These are phyloP conservation scores for Cyclargus thomasi DNA, from an alignment of 1,140 invertebrate species.

Conservation along the genomic window DNA sequence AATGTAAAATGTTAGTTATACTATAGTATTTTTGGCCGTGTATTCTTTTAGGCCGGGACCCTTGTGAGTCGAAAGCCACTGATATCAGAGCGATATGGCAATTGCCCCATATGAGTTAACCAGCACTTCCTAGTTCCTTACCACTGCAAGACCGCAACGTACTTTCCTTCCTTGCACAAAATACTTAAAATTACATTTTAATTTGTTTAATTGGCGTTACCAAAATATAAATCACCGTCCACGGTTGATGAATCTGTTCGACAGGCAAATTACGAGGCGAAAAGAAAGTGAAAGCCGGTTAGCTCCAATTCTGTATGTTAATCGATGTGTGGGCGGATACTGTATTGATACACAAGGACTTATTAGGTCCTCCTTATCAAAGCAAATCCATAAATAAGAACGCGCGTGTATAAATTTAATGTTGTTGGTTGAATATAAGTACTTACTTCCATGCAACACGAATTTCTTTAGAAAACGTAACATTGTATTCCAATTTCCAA, in stretches of 20 bases:
- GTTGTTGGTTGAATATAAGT: neutral
- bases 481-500: too few relatives aligned
- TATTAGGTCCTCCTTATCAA: conserved; percentile 28
- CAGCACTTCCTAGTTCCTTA: neutral
- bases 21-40: too few relatives aligned
- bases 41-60: too few relatives aligned
- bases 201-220: neutral
- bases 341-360: conserved; percentile 28
- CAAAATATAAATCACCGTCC: neutral
- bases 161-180: neutral
- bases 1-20: too few relatives aligned
- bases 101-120: too few relatives aligned
- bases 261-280: conserved; percentile 14
- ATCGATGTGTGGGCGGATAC: conserved; percentile 36
- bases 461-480: too few relatives aligned
- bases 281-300: conserved; percentile 49
- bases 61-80: too few relatives aligned
- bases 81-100: too few relatives aligned
- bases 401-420: conserved; percentile 17
- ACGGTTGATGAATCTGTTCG: conserved; percentile 2
- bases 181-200: neutral
- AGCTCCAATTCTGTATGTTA: conserved; percentile 42
- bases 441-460: neutral
- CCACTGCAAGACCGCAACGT: too few relatives aligned
- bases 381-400: conserved; percentile 22